Evolutionary conservation across 1,140 invertebrate genomes (phyloP), one percentile per base, ranked within the genome.

Genomic region (Rhopalosiphum padi): DNA sequence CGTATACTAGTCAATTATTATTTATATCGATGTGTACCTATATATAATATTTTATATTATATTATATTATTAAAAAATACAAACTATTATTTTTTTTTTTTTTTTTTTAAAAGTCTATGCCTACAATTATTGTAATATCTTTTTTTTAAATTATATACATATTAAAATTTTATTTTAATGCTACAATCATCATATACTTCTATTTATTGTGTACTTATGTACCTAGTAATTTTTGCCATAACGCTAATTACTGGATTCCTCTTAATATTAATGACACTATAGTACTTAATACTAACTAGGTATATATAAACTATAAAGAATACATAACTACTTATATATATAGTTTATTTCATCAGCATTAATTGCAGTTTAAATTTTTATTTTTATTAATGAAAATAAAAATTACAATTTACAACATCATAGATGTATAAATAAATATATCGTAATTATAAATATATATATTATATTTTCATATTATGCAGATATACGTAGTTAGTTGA

Each of bases 1-100:
- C 43, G 30, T 35, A 88, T 88, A 88, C 86, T 88, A 88, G 86
- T 88, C 86, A 88, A 88, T 88, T 88, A 88, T 88, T 88, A 88
- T 88, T 46, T 86, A 86, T 86, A 46, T 86, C 43, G 9, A 82
- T 82, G 18, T 82, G 35, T 82, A 82, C 77, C 77, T 82, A 35
- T 37, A 37, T 35, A 77, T 77, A 77, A 77, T 77, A 77, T n/a
- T 68, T 15, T 77, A 46, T 11, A 46, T 46, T 46, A 46, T 11
- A 46, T 9, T 46, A 60, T n/a, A 22, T 35, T 37, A 82, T 82
- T 35, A 82, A 35, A 37, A 35, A 7, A 37, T 82, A 82, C 37
- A 82, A 68, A n/a, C 15, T 68, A n/a, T 68, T 83, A 37, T 46
- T 46, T 1, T 46, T 30, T 30, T 46, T 1, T 46, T 30, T 30